Base-by-base conservation (phyloP, 1,140 invertebrate species). In the Ips nitidus region DNA sequence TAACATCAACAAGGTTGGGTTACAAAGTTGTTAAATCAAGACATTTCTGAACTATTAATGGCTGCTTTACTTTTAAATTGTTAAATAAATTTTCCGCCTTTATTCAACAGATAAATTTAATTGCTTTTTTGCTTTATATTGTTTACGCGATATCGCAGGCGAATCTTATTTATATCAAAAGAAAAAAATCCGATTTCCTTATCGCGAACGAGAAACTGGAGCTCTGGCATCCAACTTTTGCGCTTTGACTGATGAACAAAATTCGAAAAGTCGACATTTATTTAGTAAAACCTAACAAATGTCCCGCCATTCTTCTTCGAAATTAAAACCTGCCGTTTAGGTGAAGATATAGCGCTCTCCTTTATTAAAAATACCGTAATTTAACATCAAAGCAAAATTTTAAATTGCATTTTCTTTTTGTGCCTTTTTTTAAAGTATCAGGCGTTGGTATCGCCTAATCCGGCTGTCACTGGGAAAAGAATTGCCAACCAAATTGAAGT, bases 331-430 rank as follows among this genome's bases (percentile, higher is more conserved):
- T 3, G 8, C 41, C 58, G 41, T 60, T 60, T 60, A 42, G 58
- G 39, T 57, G 39, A n/a, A 7, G 39, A 5, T 36, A 22, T 43
- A 36, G 41, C 41, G n/a, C 37, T n/a, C 22, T 43, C n/a, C 41
- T 60, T 60, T 60, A 60, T 60, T 60, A 60, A 60, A 60, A 60
- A 60, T 43, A 42, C 41, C 58, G 42, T 45, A 60, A 60, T 60
- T 60, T 60, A 60, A 60, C 58, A 60, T 41, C 58, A 60, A 60
- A 60, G 58, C 40, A 43, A 60, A 60, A 60, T 60, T 60, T 60
- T 60, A 60, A 60, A 60, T 60, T 60, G 58, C 58, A 60, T 45
- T 60, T 60, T 60, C 55, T 57, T 22, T 22, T 43, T 45, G 37
- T 42, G 41, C 41, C 42, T 45, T 60, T 55, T 60, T 45, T 60